Conservation (phyloP, 35 echinoderm and acorn worm species). For the Patiria miniata region DNA sequence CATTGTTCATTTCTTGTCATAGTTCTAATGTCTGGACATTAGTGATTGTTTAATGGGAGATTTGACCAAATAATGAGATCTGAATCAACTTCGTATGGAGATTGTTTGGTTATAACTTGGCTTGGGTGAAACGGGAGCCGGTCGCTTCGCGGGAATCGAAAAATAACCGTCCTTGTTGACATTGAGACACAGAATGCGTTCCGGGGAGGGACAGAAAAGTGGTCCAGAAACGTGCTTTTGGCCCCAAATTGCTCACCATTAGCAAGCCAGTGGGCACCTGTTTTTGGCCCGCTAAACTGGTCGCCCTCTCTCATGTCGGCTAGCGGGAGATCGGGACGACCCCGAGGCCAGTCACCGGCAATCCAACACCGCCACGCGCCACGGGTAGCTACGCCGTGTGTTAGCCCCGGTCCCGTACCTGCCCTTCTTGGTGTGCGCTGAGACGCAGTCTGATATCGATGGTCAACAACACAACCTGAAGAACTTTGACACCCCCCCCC, state of each 20-base stretch:
- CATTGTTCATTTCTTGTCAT: no score
- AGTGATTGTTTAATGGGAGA: no score
- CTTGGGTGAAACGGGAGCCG: neutral
- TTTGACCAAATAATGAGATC: no score
- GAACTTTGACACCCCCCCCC: no score
- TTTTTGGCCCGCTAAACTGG: conserved; percentile 7
- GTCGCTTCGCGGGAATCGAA: neutral
- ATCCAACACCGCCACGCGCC: conserved; percentile 16
- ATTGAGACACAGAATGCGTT: conserved; percentile 15
- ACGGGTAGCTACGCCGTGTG: neutral
- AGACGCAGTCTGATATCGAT: no score
- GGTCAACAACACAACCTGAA: conserved; percentile 4
- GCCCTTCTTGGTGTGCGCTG: neutral
- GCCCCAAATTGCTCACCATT: conserved; percentile 5
- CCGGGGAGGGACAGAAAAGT: neutral
- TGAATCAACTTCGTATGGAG: no score
- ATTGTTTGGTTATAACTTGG: no score
- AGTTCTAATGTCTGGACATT: no score
- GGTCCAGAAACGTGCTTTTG: neutral
- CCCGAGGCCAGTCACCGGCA: neutral
- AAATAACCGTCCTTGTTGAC: neutral
- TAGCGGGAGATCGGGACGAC: conserved; percentile 8
- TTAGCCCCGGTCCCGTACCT: neutral
- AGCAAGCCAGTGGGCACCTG: neutral
- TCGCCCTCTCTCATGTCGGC: conserved; percentile 1